These are phyloP conservation scores for Catharus ustulatus DNA, from an alignment of 2,797 vertebrate genomes.

Conservation along the genomic window DNA sequence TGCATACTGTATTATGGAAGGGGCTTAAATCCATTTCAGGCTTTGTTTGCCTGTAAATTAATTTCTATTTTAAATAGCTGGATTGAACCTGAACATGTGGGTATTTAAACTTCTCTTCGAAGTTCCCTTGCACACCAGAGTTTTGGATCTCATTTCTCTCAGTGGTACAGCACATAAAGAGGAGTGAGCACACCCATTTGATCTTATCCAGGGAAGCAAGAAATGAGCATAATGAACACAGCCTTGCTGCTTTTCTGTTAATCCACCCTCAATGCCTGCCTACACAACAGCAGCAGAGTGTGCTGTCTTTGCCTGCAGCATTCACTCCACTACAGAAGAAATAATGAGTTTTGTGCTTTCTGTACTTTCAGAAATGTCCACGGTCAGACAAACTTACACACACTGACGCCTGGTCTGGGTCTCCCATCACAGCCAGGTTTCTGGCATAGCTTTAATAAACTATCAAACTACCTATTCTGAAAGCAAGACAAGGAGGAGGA, in stretches of 20 bases:
- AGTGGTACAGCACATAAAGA: background rate
- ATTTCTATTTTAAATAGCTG: background rate
- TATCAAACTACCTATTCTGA: constrained; percentile 6
- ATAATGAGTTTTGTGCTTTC: background rate
- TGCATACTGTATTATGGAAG: background rate
- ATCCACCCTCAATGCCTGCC: background rate
- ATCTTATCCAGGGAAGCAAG: background rate
- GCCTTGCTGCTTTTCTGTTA: background rate
- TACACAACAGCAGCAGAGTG: background rate
- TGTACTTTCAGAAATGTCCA: background rate
- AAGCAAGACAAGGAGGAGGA: background rate
- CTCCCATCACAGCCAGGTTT: constrained; percentile 16
- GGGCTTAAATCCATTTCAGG: background rate
- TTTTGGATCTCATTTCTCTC: background rate
- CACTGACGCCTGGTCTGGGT: background rate
- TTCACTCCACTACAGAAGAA: background rate
- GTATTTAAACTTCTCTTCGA: background rate
- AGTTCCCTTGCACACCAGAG: background rate
- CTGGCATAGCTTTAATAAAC: constrained; percentile 28
- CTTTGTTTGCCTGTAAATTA: background rate
- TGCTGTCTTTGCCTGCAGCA: background rate
- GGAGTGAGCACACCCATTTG: background rate
- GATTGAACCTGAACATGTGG: background rate
- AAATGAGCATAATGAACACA: background rate
- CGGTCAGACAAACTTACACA: background rate